Evolutionary conservation across 2,888 invertebrate species (phyloP).

Genomic region (Phengaris alcon): DNA sequence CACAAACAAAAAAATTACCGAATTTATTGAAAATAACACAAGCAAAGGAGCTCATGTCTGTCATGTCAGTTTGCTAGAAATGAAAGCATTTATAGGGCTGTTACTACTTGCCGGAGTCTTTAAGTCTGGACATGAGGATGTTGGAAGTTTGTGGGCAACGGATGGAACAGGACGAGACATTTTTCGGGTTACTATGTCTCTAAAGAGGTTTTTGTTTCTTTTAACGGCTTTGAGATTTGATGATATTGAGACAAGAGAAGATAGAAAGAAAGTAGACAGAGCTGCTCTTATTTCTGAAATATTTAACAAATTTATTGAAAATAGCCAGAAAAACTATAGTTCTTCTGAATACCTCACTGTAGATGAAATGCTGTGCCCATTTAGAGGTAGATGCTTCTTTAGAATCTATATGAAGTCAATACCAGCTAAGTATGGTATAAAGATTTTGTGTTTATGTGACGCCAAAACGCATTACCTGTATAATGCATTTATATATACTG

Average conservation of each 20-base stretch:
- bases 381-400: slow-evolving; percentile 32
- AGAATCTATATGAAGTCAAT: slow-evolving; percentile 34
- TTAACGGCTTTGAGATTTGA: slow-evolving; percentile 30
- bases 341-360: slow-evolving; percentile 34
- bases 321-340: slow-evolving; percentile 31
- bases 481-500: slow-evolving; percentile 34
- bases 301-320: slow-evolving; percentile 32
- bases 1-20: too few relatives aligned
- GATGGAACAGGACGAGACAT: background rate
- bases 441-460: slow-evolving; percentile 25
- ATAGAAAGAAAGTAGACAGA: slow-evolving; percentile 29
- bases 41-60: too few relatives aligned
- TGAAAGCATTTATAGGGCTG: too few relatives aligned
- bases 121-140: background rate
- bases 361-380: slow-evolving; percentile 33
- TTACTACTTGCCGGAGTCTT: too few relatives aligned
- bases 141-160: background rate
- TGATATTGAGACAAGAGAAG: slow-evolving; percentile 29
- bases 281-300: slow-evolving; percentile 32
- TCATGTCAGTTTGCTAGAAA: too few relatives aligned
- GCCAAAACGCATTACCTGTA: slow-evolving; percentile 33
- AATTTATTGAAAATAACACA: too few relatives aligned
- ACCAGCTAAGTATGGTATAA: slow-evolving; percentile 33
- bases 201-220: slow-evolving; percentile 33
- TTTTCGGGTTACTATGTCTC: slow-evolving; percentile 30